Percentiles rank a stretch among this genome's conserved stretches.
Evolutionary conservation across 2,113 vertebrate genomes (phyloP).

Genomic region (Hippocampus comes): DNA sequence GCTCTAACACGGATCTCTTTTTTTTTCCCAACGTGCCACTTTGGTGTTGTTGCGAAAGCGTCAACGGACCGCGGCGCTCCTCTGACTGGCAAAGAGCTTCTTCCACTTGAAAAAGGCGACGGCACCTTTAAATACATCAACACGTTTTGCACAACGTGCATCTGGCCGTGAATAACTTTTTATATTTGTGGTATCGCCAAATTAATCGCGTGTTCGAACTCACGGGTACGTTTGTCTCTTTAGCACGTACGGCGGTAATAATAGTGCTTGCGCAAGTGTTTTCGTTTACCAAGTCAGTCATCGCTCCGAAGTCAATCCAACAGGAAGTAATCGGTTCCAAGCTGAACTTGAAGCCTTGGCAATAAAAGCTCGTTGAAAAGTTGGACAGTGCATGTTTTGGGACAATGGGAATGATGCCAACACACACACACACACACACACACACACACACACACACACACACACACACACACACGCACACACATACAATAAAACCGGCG

Average conservation of each 20-base stretch:
- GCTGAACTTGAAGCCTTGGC: background rate
- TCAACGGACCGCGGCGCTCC: conserved; percentile 21
- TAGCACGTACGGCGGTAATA: background rate
- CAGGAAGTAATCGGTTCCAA: too few relatives aligned
- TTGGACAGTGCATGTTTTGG: too few relatives aligned
- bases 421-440: too few relatives aligned
- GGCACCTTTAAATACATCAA: conserved; percentile 25
- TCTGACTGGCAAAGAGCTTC: conserved; percentile 35
- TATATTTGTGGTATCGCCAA: conserved; percentile 8
- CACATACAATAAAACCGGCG: too few relatives aligned
- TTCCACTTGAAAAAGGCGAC: conserved; percentile 13
- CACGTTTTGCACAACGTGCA: conserved; percentile 4
- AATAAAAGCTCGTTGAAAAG: background rate
- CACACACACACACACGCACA: too few relatives aligned
- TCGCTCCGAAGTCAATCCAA: background rate
- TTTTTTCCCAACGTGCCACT: conserved; percentile 9
- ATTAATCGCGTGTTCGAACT: background rate
- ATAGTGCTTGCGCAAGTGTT: background rate
- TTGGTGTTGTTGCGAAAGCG: conserved; percentile 26
- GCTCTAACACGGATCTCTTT: conserved; percentile 30
- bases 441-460: too few relatives aligned
- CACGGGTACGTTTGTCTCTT: conserved; percentile 1
- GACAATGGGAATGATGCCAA: too few relatives aligned
- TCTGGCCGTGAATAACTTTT: conserved; percentile 22
- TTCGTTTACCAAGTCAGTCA: background rate